These are phyloP conservation scores for Chloroclysta siterata DNA, from an alignment of 2,888 invertebrate genomes.

Conservation along the genomic window DNA sequence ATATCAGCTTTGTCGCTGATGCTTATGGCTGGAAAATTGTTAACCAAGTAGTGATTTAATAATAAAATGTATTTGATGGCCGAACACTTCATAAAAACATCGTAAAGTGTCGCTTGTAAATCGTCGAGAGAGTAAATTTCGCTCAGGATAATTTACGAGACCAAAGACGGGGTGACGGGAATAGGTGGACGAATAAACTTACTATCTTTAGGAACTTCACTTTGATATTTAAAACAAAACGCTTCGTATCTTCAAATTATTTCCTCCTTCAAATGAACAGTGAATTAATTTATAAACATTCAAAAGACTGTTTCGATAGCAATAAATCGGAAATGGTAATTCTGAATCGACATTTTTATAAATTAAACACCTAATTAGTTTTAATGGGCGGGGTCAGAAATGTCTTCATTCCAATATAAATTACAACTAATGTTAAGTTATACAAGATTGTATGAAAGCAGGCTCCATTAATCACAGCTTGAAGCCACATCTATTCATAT, in stretches of 20 bases:
- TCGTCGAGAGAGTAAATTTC: constrained; percentile 53
- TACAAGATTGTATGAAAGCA: constrained; percentile 63
- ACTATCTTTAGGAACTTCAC: constrained; percentile 6
- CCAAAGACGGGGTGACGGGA: constrained; percentile 20
- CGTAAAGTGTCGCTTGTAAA: constrained; percentile 67
- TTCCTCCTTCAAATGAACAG: constrained; percentile 6
- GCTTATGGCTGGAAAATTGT: constrained; percentile 77
- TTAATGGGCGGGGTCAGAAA: constrained; percentile 66
- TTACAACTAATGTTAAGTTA: constrained; percentile 73
- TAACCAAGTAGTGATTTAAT: constrained; percentile 79
- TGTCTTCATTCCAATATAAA: constrained; percentile 78
- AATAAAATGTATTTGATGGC: constrained; percentile 74
- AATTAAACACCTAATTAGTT: constrained; percentile 67
- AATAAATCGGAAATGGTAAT: constrained; percentile 64
- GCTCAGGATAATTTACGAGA: constrained; percentile 50
- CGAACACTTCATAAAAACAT: constrained; percentile 73
- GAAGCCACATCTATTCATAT: constrained; percentile 70
- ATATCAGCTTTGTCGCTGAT: constrained; percentile 79
- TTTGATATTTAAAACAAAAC: constrained; percentile 13
- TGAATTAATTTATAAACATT: constrained; percentile 32
- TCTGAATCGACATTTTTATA: constrained; percentile 50
- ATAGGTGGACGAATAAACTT: constrained; percentile 19
- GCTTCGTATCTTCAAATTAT: constrained; percentile 2
- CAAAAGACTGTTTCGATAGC: constrained; percentile 40
- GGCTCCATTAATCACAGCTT: constrained; percentile 76